Evolutionary conservation across 1,140 invertebrate genomes (phyloP), one percentile per base, ranked within the genome.

Genomic region (Aphis gossypii): DNA sequence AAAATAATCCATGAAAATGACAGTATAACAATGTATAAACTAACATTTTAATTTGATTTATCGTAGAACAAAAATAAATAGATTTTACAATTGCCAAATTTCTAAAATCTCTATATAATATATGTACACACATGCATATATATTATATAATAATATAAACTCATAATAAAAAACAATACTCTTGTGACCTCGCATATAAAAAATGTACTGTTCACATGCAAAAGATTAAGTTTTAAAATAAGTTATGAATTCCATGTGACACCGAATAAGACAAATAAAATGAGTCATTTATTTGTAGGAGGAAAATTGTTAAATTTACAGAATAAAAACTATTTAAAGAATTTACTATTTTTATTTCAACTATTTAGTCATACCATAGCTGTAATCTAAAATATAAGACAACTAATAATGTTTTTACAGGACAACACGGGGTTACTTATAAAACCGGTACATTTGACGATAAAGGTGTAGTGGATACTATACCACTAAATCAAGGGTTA

Each of bases 391-490:
- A 38, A 54, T 30, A 30, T 90, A 51, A 82, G 76, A 56, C 7
- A 51, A 18, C 21, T 54, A 82, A 56, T 54, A 86, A 86, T 84
- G n/a, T 83, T 93, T 92, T 93, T 93, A 93, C 92, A 93, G 92
- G 92, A 56, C 82, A 51, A 93, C 44, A 9, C 25, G 92, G 82
- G 21, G 46, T 84, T n/a, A 54, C n/a, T 84, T 41, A 41, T 86
- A 93, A 86, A 8, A 86, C 48, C 25, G 92, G 92, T 93, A 86
- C 92, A 54, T 93, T 54, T 93, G 92, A 93, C 76, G 92, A 93
- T 44, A 93, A 93, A 44, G 82, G 82, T 86, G 82, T 93, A 25
- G 82, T 41, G 82, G 76, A 93, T 54, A 84, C 30, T 30, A 21
- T 51, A 9, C 14, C 38, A n/a, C 38, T 86, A 41, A 44, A 41